Base-by-base conservation (phyloP, 2,888 invertebrate species). In the Smittia sp. region DNA sequence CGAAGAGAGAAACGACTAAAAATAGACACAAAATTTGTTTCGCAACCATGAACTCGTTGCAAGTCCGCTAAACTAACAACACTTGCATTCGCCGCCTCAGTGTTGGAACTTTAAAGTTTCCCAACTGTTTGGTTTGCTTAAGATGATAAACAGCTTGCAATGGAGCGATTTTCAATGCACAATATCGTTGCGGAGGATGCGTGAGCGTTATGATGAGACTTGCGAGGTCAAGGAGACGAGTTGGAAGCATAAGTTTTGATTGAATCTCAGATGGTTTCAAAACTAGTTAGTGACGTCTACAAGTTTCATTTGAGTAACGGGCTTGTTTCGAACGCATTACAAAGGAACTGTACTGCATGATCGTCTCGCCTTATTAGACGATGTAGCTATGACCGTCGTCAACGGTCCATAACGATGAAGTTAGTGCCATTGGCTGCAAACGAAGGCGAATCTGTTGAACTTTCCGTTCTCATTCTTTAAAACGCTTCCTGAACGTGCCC, bases 1-100 rank as follows among this genome's bases (percentile, higher is more conserved):
- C 18, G 18, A 18, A n/a, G 52, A 52, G 15, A 52, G 4, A 58
- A 22, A 13, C 27, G 22, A 27, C 65, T 65, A 65, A 65, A 65
- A 65, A 65, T 65, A 65, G 65, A 13, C 25, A 18, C 4, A 18
- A 65, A 27, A 27, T 65, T 27, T 65, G 25, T 65, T 65, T 65
- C n/a, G 32, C 25, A 65, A 65, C 65, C 65, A 6, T 65, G 65
- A 65, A 65, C 65, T 65, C 27, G 65, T 22, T 65, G 65, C n/a
- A 27, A n/a, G 22, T 7, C 18, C 7, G 58, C 18, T 58, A 11
- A 15, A 11, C n/a, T 46, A 3, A 46, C 1, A 58, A 58, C 13
- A 58, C 58, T 18, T 58, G 58, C 58, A 58, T 58, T 58, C 46
- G 46, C 46, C 46, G 58, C 58, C 46, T 13, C 15, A 46, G n/a